phyloP scores from a whole-genome alignment of 2,797 vertebrate species.

The Phaenicophaeus curvirostris region DNA sequence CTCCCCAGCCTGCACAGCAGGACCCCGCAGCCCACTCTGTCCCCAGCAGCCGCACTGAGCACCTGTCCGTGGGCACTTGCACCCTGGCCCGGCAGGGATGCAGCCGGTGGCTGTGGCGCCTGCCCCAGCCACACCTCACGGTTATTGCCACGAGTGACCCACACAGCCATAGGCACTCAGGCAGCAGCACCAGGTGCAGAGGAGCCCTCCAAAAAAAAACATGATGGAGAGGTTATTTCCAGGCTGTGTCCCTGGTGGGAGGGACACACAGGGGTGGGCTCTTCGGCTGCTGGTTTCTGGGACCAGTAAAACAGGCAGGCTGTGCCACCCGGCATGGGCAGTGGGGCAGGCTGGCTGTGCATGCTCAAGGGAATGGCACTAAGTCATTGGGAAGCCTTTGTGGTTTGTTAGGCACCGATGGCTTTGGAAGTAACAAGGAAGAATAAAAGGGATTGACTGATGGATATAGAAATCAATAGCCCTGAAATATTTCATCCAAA shows the following conservation, averaged over 20 bases:
- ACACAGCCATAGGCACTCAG: fast-evolving
- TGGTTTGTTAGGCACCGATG: background rate
- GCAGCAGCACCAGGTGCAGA: background rate
- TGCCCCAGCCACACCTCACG: fast-evolving
- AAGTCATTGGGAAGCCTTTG: background rate
- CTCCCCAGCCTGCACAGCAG: fast-evolving
- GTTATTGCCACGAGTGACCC: fast-evolving
- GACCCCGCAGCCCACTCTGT: background rate
- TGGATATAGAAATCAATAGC: slow-evolving; percentile 2
- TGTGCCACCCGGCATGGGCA: background rate
- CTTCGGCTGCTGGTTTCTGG: background rate
- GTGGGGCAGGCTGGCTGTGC: background rate
- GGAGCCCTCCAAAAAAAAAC: background rate
- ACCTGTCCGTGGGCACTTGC: background rate
- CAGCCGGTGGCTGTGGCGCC: background rate
- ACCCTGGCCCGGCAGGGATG: fast-evolving
- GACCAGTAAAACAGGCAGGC: background rate
- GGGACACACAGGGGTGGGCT: fast-evolving
- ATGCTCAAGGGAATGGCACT: fast-evolving
- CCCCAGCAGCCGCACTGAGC: background rate
- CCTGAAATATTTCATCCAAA: slow-evolving; percentile 40
- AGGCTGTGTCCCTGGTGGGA: background rate
- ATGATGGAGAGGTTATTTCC: background rate
- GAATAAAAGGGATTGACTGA: slow-evolving; percentile 1
- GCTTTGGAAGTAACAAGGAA: slow-evolving; percentile 5